Evolutionary conservation across 2,113 vertebrate genomes (phyloP).

Genomic region (Phalacrocorax aristotelis): DNA sequence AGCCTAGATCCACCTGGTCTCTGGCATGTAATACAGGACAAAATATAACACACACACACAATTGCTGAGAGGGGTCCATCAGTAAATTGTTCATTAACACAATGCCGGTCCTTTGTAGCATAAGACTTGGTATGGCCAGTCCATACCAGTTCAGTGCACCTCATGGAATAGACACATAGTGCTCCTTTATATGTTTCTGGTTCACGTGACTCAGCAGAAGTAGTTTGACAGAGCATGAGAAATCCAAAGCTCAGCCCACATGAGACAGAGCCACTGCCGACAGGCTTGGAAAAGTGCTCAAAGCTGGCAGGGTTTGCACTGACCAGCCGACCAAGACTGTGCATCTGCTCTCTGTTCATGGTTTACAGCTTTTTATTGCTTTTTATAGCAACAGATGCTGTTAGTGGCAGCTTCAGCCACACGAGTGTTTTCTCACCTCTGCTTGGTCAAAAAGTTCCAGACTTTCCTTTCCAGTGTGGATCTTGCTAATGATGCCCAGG

Average conservation of each 20-base stretch:
- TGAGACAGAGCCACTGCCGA: not conserved
- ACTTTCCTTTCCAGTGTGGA: not conserved
- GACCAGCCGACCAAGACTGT: not conserved
- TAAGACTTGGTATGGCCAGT: not conserved
- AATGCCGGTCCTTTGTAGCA: not conserved
- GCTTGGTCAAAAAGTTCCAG: not conserved
- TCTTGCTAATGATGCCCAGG: not conserved
- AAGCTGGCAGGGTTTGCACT: not conserved
- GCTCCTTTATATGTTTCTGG: not conserved
- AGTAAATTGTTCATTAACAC: not conserved
- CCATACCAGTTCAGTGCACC: not conserved
- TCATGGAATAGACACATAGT: rapidly evolving
- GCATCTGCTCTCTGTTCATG: not conserved
- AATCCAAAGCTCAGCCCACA: not conserved
- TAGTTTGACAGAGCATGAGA: not conserved
- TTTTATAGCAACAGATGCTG: not conserved
- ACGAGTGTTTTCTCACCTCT: not conserved
- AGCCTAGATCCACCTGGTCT: not conserved
- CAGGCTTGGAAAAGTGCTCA: not conserved
- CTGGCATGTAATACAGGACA: not conserved
- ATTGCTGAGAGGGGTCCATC: not conserved
- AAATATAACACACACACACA: not conserved
- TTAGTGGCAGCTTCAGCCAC: not conserved
- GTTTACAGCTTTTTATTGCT: not conserved
- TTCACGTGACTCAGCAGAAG: not conserved